These are phyloP conservation scores for Diorhabda carinulata DNA, from an alignment of 1,140 invertebrate species.

Conservation along the genomic window DNA sequence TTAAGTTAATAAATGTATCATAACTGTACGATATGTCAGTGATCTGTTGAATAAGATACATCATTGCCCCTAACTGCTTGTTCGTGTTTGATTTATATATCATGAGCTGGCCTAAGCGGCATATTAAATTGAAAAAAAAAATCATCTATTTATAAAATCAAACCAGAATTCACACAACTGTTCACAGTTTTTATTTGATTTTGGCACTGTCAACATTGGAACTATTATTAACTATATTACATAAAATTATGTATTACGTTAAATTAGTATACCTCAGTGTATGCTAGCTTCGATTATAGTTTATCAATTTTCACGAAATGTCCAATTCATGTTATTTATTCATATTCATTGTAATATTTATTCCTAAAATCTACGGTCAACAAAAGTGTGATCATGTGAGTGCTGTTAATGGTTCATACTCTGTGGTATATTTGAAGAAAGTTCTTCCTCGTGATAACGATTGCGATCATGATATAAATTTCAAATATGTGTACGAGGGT, in stretches of 20 bases:
- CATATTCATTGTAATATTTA: too few species aligned
- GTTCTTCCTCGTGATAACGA: not conserved
- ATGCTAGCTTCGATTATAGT: too few species aligned
- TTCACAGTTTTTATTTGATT: conserved; percentile 1
- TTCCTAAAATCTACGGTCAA: too few species aligned
- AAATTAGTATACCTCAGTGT: too few species aligned
- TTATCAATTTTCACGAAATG: too few species aligned
- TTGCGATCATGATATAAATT: not conserved
- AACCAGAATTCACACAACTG: not conserved
- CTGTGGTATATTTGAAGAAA: not conserved
- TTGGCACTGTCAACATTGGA: conserved; percentile 1
- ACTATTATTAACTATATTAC: conserved; percentile 1
- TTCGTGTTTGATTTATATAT: too few species aligned
- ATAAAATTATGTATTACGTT: not conserved
- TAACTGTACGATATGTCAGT: too few species aligned
- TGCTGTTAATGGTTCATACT: not conserved
- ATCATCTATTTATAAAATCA: not conserved
- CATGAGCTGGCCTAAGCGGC: not conserved
- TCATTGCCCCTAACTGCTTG: too few species aligned
- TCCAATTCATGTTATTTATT: too few species aligned
- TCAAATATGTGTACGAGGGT: not conserved
- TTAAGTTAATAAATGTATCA: too few species aligned
- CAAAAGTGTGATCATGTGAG: not conserved
- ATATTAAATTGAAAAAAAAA: conserved; percentile 1
- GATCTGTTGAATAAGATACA: too few species aligned